A percentile compares a stretch with the other conserved stretches of the same genome.
These are phyloP conservation scores for Rhizomys pruinosus DNA, from an alignment of 2,113 vertebrate species.

Conservation along the genomic window DNA sequence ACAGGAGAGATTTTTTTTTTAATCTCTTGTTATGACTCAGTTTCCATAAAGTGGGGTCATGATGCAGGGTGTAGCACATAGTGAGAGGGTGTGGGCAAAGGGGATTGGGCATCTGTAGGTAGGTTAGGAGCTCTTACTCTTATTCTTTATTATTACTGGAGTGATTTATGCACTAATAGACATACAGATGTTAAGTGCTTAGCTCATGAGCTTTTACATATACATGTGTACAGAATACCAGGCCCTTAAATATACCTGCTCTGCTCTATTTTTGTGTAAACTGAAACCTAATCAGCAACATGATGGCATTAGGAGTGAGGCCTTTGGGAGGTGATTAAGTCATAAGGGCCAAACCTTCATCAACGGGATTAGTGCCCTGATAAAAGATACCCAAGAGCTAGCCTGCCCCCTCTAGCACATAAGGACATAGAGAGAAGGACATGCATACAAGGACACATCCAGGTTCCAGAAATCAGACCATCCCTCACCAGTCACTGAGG, in stretches of 20 bases:
- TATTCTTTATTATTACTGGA: neutral
- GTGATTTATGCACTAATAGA: neutral
- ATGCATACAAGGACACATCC: no score
- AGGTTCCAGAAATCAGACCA: neutral
- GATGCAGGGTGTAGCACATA: neutral
- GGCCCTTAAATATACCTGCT: neutral
- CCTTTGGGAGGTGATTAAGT: neutral
- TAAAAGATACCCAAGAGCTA: neutral
- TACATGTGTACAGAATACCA: no score
- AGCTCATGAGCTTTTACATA: neutral
- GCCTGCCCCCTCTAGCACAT: no score
- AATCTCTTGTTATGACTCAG: neutral
- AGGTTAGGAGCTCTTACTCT: neutral
- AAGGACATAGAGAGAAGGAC: neutral
- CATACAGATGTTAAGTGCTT: fast-evolving
- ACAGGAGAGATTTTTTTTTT: neutral
- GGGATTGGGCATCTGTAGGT: fast-evolving
- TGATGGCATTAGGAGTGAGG: neutral
- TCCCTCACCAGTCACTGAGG: no score
- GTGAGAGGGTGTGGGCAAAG: neutral
- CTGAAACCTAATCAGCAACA: neutral
- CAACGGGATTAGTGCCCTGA: neutral
- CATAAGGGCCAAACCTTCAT: neutral
- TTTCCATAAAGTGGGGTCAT: neutral
- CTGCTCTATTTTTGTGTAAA: neutral